Evolutionary conservation across 2,797 vertebrate genomes (phyloP).

Genomic region (Taeniopygia guttata): DNA sequence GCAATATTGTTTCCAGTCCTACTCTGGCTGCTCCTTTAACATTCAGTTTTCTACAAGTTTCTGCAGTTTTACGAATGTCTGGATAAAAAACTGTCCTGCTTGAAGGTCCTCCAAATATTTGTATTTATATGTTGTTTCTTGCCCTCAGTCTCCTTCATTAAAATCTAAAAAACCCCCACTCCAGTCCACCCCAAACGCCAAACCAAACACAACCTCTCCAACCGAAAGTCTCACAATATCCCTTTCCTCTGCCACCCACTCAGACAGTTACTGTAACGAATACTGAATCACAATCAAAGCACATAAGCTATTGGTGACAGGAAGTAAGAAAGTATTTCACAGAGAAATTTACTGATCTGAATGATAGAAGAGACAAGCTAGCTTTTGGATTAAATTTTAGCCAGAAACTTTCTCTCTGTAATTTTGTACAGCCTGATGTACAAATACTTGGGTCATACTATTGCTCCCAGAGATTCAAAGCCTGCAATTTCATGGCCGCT

Average conservation of each 20-base stretch:
- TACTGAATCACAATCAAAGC: not conserved
- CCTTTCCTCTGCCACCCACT: fast-evolving
- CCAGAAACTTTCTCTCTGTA: not conserved
- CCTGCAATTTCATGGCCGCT: not conserved
- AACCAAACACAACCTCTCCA: not conserved
- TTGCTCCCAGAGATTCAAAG: not conserved
- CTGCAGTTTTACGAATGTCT: not conserved
- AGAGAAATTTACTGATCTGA: not conserved
- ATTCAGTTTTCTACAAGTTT: not conserved
- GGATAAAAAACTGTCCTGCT: not conserved
- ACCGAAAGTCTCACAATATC: not conserved
- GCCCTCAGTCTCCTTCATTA: not conserved
- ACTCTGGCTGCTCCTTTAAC: not conserved
- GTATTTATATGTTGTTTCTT: not conserved
- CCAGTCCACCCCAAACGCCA: not conserved
- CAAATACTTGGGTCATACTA: not conserved
- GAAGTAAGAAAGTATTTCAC: not conserved
- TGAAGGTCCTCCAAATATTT: not conserved
- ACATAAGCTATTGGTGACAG: not conserved
- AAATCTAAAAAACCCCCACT: not conserved
- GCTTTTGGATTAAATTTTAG: not conserved
- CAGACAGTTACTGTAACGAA: not conserved
- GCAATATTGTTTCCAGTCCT: not conserved
- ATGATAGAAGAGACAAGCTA: not conserved
- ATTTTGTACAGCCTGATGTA: not conserved